Evolutionary conservation across 2,888 invertebrate species (phyloP).

Genomic region (Chloromyia formosa): DNA sequence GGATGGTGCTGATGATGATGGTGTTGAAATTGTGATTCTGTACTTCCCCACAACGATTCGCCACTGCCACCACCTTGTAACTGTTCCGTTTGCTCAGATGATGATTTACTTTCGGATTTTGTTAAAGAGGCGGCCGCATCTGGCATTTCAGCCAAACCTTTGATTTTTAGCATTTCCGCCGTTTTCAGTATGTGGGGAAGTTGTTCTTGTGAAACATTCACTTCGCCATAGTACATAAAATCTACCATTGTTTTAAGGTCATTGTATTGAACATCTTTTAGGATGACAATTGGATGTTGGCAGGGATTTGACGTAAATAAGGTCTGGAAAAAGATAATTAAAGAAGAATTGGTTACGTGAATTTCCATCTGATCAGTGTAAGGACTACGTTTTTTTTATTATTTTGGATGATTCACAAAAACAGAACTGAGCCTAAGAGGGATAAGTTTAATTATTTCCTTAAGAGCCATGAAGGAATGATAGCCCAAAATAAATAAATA

Average conservation of each 20-base stretch:
- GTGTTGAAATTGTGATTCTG: conserved; percentile 67
- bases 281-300: conserved; percentile 87
- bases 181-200: conserved; percentile 82
- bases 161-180: conserved; percentile 86
- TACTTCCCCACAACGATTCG: conserved; percentile 68
- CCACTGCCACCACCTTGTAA: conserved; percentile 63
- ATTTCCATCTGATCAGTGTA: too few relatives aligned
- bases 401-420: too few relatives aligned
- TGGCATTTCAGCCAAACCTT: conserved; percentile 88
- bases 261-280: conserved; percentile 87
- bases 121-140: conserved; percentile 78
- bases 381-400: too few relatives aligned
- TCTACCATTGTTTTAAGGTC: conserved; percentile 89
- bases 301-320: conserved; percentile 87
- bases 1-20: conserved; percentile 69
- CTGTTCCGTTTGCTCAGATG: conserved; percentile 64
- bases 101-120: conserved; percentile 72
- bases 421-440: too few relatives aligned
- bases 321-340: conserved; percentile 65
- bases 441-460: too few relatives aligned
- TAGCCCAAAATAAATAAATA: too few relatives aligned
- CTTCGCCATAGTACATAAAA: conserved; percentile 93
- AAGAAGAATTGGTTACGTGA: not conserved
- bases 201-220: conserved; percentile 89
- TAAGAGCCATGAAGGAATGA: too few relatives aligned